Base-by-base conservation (phyloP, 2,888 invertebrate species). In the Lissonota sp. region DNA sequence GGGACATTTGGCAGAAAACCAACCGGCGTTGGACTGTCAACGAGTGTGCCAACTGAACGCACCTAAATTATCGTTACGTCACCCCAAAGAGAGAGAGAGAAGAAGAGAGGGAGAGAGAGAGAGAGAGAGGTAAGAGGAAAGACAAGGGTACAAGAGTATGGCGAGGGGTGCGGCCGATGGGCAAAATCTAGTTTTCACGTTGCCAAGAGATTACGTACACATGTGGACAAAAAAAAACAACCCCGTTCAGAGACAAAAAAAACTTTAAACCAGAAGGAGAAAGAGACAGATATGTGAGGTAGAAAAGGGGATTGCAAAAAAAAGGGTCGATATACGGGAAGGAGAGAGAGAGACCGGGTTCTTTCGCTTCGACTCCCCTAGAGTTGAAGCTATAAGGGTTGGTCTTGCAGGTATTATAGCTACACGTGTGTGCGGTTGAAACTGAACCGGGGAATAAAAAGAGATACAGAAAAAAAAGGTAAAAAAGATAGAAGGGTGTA, bases 11-110 rank as follows among this genome's bases (percentile, higher is more conserved):
- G 87, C 87, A 84, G 80, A 62, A 85, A 84, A 87, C 85, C 85
- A 87, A 87, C 63, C 76, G 75, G 74, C 73, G 64, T 58, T 67
- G 82, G 82, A 84, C 83, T 86, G 85, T 85, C 83, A 82, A 82
- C 74, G 82, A 69, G 81, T 80, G 86, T 89, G 89, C 89, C 89
- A 89, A 89, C 84, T 82, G 85, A 86, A 88, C 86, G 85, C 84
- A 88, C 86, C 87, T 88, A 87, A 89, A 89, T 89, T 89, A 89
- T 87, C 85, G 87, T 89, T 89, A 86, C 86, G 85, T 89, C 87
- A 86, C 81, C 77, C 72, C 71, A 82, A 79, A 86, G 77, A 86
- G 40, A 71, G 40, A 39, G 16, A 71, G 1, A 49, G 60, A 40
- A 60, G 16, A 7, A 70, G 39, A 37, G n/a, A 26, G 42, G 14